Conservation (phyloP, 2,113 vertebrate genomes). For the Ranitomeya variabilis region DNA sequence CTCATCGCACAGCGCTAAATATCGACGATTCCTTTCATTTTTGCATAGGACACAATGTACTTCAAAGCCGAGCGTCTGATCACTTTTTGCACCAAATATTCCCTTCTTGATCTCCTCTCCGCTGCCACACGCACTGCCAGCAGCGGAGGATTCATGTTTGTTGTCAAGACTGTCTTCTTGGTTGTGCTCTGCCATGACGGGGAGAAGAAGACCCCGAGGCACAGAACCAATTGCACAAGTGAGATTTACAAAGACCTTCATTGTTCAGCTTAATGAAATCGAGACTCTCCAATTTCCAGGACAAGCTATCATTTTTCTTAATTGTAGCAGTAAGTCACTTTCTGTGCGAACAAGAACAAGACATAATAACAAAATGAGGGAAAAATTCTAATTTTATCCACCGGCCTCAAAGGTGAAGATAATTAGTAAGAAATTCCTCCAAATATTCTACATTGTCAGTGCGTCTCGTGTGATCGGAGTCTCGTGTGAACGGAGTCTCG, state of each 20-base stretch:
- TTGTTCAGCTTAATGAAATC: slow-evolving; percentile 38
- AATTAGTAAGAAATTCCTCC: not conserved
- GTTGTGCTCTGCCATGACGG: slow-evolving; percentile 19
- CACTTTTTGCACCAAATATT: slow-evolving; percentile 30
- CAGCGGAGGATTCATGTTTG: slow-evolving; percentile 23
- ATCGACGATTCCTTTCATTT: slow-evolving; percentile 20
- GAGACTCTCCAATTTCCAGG: not conserved
- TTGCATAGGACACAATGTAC: slow-evolving; percentile 37
- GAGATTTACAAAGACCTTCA: slow-evolving; percentile 33
- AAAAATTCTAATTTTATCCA: not conserved
- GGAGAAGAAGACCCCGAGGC: slow-evolving; percentile 17
- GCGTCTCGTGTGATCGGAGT: not conserved
- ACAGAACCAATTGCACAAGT: slow-evolving; percentile 4
- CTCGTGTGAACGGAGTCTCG: not conserved
- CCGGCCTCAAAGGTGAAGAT: not conserved
- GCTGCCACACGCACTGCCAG: slow-evolving; percentile 7
- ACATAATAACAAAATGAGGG: not conserved
- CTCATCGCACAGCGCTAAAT: slow-evolving; percentile 2
- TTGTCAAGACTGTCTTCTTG: slow-evolving; percentile 22
- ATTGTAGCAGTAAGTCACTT: slow-evolving; percentile 25
- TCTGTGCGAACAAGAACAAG: not conserved
- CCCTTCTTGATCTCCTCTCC: not conserved
- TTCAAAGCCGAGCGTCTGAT: slow-evolving; percentile 31
- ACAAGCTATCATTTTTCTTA: slow-evolving; percentile 15
- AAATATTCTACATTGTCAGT: not conserved